Evolutionary conservation across 2,888 invertebrate species (phyloP), one percentile per base, ranked within the genome.

Genomic region (Cancer borealis): DNA sequence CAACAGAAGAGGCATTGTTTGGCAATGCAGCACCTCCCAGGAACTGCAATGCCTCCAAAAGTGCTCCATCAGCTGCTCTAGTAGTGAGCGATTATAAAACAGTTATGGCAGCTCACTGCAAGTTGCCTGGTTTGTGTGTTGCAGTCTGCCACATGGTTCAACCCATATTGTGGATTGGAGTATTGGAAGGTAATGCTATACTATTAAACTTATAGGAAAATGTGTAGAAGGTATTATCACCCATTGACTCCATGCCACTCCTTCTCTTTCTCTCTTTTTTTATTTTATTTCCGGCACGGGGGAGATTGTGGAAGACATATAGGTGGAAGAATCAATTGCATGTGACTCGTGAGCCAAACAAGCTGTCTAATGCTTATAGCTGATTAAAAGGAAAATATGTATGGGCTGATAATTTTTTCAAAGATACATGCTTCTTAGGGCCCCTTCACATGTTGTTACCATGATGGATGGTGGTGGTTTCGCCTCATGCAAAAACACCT

Each of bases 1-100:
- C 30, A 26, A 88, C 45, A 39, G 93, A 93, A 89, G n/a, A n/a
- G 10, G 93, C 93, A 89, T 14, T 89, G 14, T 93, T 93, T 79
- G 47, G 30, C 14, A 12, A 88, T 73, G 30, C 30, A 6, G 8
- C 89, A 10, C 39, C 30, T 12, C 2, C 12, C 5, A 47, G 17
- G 8, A 73, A 10, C 12, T 47, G 60, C 73, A 47, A n/a, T 60
- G 89, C 66, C 3, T 45, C 89, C 47, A 45, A 5, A 46, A 60
- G 46, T 26, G 17, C 47, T 30, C 26, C 73, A 46, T 8, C 89
- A 14, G n/a, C 45, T 46, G 89, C 73, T 21, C 26, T 93, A 46
- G 88, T 93, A 21, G 93, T 88, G 30, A 46, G 89, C 79, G 47
- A 26, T 17, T 12, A 17, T 30, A 66, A 89, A 89, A 21, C 54